Evolutionary conservation across 2,888 invertebrate species (phyloP).

Genomic region (Ormyrus rosae): DNA sequence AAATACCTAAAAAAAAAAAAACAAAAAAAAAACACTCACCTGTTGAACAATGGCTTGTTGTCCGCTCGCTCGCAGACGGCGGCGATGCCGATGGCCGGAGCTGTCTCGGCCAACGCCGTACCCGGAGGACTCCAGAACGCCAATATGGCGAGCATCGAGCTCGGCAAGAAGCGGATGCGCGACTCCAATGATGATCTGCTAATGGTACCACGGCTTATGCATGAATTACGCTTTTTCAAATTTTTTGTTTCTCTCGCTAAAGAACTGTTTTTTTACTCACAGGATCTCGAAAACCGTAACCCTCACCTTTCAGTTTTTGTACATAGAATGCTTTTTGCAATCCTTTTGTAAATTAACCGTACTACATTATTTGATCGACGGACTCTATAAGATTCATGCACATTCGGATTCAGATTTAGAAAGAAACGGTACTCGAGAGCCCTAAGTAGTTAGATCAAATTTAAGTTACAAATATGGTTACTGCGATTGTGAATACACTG

Average conservation of each 20-base stretch:
- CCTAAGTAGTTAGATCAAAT: constrained; percentile 64
- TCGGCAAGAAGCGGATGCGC: constrained; percentile 97
- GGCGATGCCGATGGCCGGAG: constrained; percentile 73
- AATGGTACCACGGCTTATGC: constrained; percentile 89
- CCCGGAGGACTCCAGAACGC: constrained; percentile 81
- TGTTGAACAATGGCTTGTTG: constrained; percentile 37
- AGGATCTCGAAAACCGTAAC: constrained; percentile 24
- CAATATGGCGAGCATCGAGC: constrained; percentile 86
- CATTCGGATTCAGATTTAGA: not conserved
- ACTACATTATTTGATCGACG: not conserved
- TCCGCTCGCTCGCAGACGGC: constrained; percentile 69
- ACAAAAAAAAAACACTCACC: constrained; percentile 16
- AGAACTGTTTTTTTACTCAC: not conserved
- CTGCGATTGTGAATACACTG: constrained; percentile 76
- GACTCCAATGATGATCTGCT: constrained; percentile 91
- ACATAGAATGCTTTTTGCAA: not conserved
- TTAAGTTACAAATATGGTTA: constrained; percentile 71
- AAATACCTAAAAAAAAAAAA: constrained; percentile 14
- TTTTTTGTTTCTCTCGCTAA: constrained; percentile 13
- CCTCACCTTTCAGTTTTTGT: not conserved
- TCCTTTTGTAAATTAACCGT: not conserved
- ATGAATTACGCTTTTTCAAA: constrained; percentile 64
- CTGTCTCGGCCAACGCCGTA: constrained; percentile 77
- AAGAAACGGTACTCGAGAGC: constrained; percentile 54
- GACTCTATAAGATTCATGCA: constrained; percentile 3